Evolutionary conservation across 2,113 vertebrate genomes (phyloP).

Genomic region (Turnix velox): DNA sequence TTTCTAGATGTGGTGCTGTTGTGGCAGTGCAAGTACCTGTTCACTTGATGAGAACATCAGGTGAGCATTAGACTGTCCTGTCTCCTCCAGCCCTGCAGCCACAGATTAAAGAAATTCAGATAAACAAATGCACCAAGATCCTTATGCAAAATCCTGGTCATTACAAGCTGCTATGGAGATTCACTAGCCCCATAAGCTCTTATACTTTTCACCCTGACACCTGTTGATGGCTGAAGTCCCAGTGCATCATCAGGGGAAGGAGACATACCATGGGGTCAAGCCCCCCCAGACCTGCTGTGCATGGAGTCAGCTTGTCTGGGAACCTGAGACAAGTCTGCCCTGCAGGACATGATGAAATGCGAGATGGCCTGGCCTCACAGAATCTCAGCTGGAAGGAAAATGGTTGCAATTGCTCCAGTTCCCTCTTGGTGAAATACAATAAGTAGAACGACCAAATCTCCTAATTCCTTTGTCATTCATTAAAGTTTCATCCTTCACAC

Average conservation of each 20-base stretch:
- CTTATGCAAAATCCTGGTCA: not conserved
- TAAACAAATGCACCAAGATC: not conserved
- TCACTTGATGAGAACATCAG: not conserved
- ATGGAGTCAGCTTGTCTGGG: not conserved
- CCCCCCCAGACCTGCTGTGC: not conserved
- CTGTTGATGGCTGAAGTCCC: not conserved
- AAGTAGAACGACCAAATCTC: not conserved
- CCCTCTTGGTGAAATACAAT: not conserved
- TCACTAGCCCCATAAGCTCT: not conserved
- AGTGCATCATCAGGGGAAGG: rapidly evolving
- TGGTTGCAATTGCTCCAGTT: not conserved
- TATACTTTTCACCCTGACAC: not conserved
- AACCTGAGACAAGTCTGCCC: not conserved
- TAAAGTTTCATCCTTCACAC: constrained; percentile 43
- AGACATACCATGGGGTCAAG: rapidly evolving
- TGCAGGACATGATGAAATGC: not conserved
- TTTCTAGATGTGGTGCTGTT: not conserved
- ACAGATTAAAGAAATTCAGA: not conserved
- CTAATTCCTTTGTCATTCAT: not conserved
- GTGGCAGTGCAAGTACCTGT: not conserved
- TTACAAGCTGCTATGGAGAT: not conserved
- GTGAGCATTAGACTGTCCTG: rapidly evolving
- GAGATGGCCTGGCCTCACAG: not conserved
- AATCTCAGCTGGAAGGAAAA: not conserved
- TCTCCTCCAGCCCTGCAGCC: not conserved